Conservation (phyloP, 2,113 vertebrate genomes). For the Aramus guarauna region DNA sequence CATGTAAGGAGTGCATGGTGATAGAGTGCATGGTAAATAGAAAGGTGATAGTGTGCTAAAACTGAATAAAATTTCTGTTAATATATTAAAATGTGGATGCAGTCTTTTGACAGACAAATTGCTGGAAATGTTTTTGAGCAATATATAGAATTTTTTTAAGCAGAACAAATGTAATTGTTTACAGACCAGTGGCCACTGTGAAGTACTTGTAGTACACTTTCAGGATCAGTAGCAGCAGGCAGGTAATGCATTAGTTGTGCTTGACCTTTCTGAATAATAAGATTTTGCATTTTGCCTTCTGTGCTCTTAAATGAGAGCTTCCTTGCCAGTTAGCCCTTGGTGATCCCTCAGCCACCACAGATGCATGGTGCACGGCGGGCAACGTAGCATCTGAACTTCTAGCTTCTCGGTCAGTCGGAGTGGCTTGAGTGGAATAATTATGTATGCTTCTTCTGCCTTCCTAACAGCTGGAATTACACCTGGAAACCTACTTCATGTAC, state of each 20-base stretch:
- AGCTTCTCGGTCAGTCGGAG: neutral
- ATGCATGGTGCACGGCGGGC: fast-evolving
- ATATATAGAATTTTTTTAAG: neutral
- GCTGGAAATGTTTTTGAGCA: neutral
- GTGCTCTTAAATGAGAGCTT: neutral
- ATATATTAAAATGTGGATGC: neutral
- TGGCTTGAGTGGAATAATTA: neutral
- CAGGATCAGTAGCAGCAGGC: neutral
- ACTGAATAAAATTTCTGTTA: neutral
- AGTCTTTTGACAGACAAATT: neutral
- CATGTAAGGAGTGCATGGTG: neutral
- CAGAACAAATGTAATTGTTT: neutral
- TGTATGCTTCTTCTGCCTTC: neutral
- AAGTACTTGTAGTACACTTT: neutral
- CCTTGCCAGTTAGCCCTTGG: neutral
- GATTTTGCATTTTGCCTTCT: neutral
- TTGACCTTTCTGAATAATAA: neutral
- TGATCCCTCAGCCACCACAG: neutral
- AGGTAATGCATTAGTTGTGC: neutral
- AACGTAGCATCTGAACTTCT: neutral
- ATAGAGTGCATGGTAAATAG: neutral
- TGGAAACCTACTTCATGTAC: neutral
- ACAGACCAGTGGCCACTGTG: neutral
- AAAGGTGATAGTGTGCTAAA: neutral
- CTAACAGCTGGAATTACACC: neutral